phyloP scores from a whole-genome alignment of 2,113 vertebrate species.

The Motacilla tschutschensis region DNA sequence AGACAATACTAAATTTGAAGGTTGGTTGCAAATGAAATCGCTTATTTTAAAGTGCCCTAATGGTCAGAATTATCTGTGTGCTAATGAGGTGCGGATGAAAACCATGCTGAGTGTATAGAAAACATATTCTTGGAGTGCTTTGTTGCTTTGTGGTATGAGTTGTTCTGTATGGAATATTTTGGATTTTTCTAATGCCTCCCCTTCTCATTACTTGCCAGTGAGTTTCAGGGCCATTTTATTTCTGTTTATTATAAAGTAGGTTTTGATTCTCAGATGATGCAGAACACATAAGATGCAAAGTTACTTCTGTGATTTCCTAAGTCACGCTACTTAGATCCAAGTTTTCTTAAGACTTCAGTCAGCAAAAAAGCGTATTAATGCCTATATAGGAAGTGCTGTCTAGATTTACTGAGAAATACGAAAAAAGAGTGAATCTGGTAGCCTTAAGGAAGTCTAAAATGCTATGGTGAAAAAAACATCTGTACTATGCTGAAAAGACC shows the following conservation, averaged over 20 bases:
- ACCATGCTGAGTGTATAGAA: slow-evolving; percentile 22
- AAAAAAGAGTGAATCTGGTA: slow-evolving; percentile 4
- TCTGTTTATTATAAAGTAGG: background rate
- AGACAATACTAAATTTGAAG: background rate
- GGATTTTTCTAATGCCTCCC: background rate
- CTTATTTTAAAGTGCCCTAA: background rate
- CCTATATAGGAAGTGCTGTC: background rate
- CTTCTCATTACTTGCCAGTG: background rate
- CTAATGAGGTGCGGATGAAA: slow-evolving; percentile 36
- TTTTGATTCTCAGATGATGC: background rate
- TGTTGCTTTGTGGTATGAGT: slow-evolving; percentile 14
- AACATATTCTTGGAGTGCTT: slow-evolving; percentile 17
- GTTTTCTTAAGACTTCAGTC: background rate
- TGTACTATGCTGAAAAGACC: background rate
- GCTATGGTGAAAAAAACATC: background rate
- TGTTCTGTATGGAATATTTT: slow-evolving; percentile 14
- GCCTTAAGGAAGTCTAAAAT: background rate
- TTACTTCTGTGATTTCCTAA: background rate
- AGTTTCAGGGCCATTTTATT: slow-evolving; percentile 4
- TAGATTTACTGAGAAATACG: background rate
- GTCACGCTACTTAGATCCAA: background rate
- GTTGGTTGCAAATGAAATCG: background rate
- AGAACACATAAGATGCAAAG: background rate
- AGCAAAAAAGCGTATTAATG: background rate
- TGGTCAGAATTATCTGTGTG: slow-evolving; percentile 18